Evolutionary conservation across 2,113 vertebrate species (phyloP).

Genomic region (Camelus dromedarius): DNA sequence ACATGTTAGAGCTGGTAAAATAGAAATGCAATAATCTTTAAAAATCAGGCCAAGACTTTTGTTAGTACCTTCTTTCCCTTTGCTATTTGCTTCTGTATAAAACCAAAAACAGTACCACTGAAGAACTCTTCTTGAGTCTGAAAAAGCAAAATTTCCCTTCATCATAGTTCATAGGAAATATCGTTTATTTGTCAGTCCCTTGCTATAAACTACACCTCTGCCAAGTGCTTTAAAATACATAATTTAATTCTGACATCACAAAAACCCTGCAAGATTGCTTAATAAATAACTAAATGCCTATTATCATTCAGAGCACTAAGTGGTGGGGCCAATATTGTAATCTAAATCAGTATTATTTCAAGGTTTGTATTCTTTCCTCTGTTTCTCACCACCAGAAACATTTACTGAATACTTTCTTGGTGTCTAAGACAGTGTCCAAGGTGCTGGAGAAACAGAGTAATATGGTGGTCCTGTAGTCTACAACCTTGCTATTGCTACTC

Average conservation of each 20-base stretch:
- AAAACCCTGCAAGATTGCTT: neutral
- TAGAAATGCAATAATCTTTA: neutral
- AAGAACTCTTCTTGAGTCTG: neutral
- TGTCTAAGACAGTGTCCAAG: neutral
- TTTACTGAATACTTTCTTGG: neutral
- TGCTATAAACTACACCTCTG: neutral
- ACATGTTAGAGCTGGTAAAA: neutral
- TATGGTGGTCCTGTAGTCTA: neutral
- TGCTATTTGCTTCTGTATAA: neutral
- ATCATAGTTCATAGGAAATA: neutral
- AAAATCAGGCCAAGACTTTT: neutral
- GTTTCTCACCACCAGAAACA: neutral
- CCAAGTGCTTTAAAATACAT: neutral
- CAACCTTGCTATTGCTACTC: neutral
- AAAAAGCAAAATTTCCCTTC: constrained; percentile 27
- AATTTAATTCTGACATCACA: constrained; percentile 11
- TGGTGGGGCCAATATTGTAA: neutral
- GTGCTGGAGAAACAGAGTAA: neutral
- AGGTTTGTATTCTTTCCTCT: neutral
- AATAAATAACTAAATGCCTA: neutral
- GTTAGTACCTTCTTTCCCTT: neutral
- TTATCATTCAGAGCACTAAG: neutral
- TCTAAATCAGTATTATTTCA: neutral
- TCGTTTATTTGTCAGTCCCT: neutral
- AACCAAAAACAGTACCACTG: neutral